Evolutionary conservation across 2,113 vertebrate species (phyloP).

Genomic region (Bubo blakistoni): DNA sequence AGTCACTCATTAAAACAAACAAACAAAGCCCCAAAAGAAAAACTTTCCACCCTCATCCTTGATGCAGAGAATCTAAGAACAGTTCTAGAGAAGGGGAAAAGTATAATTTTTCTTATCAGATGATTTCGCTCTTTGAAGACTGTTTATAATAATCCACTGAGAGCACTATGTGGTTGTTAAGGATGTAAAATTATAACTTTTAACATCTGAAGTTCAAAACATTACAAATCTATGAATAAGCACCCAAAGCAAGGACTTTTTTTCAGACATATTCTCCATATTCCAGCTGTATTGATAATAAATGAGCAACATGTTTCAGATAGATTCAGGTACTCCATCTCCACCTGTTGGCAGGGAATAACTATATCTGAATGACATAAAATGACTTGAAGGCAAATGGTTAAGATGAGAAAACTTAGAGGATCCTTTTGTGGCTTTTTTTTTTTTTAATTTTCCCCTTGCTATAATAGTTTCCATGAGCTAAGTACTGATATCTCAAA

Average conservation of each 20-base stretch:
- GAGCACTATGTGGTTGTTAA: not conserved
- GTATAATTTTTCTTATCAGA: not conserved
- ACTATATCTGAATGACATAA: not conserved
- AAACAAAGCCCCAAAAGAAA: not conserved
- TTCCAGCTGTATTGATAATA: not conserved
- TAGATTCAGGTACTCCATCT: not conserved
- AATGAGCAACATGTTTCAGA: not conserved
- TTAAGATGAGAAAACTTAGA: not conserved
- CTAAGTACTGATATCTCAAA: not conserved
- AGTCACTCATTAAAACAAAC: not conserved
- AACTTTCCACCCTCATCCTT: not conserved
- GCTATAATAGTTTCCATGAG: not conserved
- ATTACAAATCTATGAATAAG: not conserved
- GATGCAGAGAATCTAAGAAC: not conserved
- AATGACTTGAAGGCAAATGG: not conserved
- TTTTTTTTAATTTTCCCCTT: not conserved
- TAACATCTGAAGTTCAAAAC: not conserved
- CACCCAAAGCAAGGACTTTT: not conserved
- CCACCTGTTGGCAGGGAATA: not conserved
- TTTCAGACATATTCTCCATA: not conserved
- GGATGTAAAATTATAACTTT: not conserved
- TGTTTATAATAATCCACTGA: not conserved
- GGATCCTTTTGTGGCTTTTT: not conserved
- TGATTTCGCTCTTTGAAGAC: not conserved
- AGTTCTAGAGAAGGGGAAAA: not conserved